Evolutionary conservation across 2,113 vertebrate genomes (phyloP).

Genomic region (Phalacrocorax pelagicus): DNA sequence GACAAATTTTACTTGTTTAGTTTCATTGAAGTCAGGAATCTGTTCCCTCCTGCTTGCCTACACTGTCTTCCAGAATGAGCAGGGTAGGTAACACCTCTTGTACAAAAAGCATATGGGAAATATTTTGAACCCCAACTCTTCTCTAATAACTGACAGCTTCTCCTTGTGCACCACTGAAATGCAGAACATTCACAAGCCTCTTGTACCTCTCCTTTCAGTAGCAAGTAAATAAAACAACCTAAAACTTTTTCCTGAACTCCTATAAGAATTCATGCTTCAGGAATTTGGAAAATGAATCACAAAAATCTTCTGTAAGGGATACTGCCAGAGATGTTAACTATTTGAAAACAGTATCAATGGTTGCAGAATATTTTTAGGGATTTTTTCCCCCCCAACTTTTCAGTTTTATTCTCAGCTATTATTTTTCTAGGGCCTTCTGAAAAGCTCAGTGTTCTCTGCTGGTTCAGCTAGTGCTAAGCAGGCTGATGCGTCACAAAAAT

Average conservation of each 20-base stretch:
- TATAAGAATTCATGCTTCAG: neutral
- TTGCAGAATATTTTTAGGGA: neutral
- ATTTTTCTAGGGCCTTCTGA: neutral
- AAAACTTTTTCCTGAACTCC: neutral
- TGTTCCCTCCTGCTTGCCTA: neutral
- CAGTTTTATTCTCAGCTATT: neutral
- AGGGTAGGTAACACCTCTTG: neutral
- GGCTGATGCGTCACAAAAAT: neutral
- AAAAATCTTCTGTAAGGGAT: neutral
- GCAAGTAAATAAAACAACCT: neutral
- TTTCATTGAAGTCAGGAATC: neutral
- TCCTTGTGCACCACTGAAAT: neutral
- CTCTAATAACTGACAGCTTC: neutral
- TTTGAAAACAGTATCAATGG: neutral
- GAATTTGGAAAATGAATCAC: neutral
- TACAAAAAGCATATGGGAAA: neutral
- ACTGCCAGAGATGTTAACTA: neutral
- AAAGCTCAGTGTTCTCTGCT: neutral
- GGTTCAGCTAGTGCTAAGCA: neutral
- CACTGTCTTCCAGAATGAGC: neutral
- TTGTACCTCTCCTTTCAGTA: neutral
- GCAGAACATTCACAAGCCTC: neutral
- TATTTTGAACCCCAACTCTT: neutral
- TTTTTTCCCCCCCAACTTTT: neutral
- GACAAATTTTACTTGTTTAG: neutral